Conservation (phyloP, 2,113 vertebrate species). For the Aramus guarauna region DNA sequence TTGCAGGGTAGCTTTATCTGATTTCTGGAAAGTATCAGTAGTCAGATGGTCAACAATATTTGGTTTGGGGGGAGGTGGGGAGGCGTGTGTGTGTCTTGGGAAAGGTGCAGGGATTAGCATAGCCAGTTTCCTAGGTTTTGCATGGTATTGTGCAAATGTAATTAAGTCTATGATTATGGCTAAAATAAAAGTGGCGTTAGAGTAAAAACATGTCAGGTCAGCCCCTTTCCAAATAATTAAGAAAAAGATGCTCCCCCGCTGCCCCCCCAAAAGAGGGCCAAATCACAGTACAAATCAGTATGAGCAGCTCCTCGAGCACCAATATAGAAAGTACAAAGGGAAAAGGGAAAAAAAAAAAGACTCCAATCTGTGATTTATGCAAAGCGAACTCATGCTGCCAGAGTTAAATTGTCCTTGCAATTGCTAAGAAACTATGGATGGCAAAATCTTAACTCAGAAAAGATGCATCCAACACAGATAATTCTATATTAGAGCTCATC, state of each 20-base stretch:
- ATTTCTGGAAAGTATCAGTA: background rate
- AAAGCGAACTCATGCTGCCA: conserved; percentile 1
- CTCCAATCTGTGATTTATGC: background rate
- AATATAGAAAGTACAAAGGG: background rate
- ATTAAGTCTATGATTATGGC: background rate
- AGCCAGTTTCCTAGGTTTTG: background rate
- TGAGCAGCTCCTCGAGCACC: background rate
- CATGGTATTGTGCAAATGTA: background rate
- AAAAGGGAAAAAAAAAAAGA: background rate
- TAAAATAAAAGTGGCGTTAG: background rate
- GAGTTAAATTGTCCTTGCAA: conserved; percentile 53
- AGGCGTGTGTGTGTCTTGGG: background rate
- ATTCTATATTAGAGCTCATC: conserved; percentile 16
- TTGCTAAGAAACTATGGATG: conserved; percentile 25
- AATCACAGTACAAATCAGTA: background rate
- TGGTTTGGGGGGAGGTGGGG: accelerated
- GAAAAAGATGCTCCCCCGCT: background rate
- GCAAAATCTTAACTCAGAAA: conserved; percentile 19
- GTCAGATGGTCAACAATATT: background rate
- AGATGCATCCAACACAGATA: conserved; percentile 28
- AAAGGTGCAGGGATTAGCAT: background rate
- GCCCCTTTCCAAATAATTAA: background rate
- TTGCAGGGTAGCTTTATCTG: background rate
- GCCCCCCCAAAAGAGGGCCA: background rate
- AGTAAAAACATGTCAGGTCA: background rate